phyloP scores from a whole-genome alignment of 2,888 invertebrate genomes.

The Pandemis heparana region DNA sequence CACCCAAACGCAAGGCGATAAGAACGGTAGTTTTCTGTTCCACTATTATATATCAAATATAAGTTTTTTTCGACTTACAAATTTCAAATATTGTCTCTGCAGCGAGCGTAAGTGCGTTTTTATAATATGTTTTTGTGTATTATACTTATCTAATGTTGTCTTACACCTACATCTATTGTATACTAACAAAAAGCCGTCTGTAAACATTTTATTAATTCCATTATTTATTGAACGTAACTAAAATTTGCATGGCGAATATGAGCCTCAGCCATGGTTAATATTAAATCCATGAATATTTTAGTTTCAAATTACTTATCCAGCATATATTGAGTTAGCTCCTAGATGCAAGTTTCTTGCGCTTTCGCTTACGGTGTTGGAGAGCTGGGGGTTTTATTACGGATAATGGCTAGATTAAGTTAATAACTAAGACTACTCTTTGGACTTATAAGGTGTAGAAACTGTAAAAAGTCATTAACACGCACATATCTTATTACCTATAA shows the following conservation, averaged over 20 bases:
- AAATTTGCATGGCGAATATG: conserved; percentile 1
- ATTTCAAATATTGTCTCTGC: too few species aligned
- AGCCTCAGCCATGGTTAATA: background rate
- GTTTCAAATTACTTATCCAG: background rate
- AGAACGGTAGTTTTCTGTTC: too few species aligned
- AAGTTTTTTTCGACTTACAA: too few species aligned
- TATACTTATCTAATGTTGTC: too few species aligned
- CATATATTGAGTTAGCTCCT: background rate
- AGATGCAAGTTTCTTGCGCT: background rate
- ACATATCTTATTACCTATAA: too few species aligned
- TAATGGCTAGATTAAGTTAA: background rate
- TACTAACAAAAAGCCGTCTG: background rate
- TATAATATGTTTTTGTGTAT: too few species aligned
- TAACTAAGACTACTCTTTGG: background rate
- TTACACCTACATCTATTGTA: background rate
- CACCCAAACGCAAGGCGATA: too few species aligned
- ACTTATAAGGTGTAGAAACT: too few species aligned
- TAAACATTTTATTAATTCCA: background rate
- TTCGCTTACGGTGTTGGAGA: background rate
- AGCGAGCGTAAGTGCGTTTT: too few species aligned
- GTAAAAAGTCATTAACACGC: too few species aligned
- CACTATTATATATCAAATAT: too few species aligned
- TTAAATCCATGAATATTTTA: conserved; percentile 1
- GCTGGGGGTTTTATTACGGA: background rate
- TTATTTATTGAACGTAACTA: background rate